Evolutionary conservation across 2,888 invertebrate genomes (phyloP), one percentile per base, ranked within the genome.

Genomic region (Drosophila mettleri): DNA sequence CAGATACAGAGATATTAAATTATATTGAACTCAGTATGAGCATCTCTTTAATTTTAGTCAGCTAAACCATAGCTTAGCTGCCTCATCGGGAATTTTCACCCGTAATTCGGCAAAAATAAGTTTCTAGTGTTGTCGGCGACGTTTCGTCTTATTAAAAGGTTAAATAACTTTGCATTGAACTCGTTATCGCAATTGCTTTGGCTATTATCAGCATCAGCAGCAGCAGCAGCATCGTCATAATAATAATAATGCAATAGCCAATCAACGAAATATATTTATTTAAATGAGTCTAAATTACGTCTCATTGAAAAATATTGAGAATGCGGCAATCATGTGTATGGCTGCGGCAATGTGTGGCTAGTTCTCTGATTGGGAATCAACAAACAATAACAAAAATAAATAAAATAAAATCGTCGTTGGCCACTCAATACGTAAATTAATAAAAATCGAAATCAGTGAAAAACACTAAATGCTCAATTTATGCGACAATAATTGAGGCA

Each of bases 81-180:
- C n/a, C n/a, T n/a, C n/a, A n/a, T n/a, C n/a, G n/a, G n/a, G n/a
- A n/a, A 36, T 18, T 39, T 14, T 22, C 20, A 39, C 14, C 41
- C 14, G 8, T 0, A n/a, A n/a, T 41, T 6, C 7, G n/a, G 6
- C 14, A 20, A 22, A 7, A 2, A 3, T 27, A 29, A 45, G 16
- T 29, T 27, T 45, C 45, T 78, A 82, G 82, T 20, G 41, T 39
- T 54, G 58, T 16, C 16, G 9, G 5, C n/a, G 24, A 43, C n/a
- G n/a, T 43, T 43, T 27, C 16, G 43, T 64, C 90, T 90, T 83
- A 91, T 90, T 91, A 89, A 90, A 89, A 90, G 90, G 90, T 90
- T 90, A 91, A 91, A 89, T 88, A 90, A 80, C 88, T 86, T 91
- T 86, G 80, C 91, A 91, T 89, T 90, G 90, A 90, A 90, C 90